Conservation (phyloP, 2,797 vertebrate species). For the Aeoliscus strigatus region DNA sequence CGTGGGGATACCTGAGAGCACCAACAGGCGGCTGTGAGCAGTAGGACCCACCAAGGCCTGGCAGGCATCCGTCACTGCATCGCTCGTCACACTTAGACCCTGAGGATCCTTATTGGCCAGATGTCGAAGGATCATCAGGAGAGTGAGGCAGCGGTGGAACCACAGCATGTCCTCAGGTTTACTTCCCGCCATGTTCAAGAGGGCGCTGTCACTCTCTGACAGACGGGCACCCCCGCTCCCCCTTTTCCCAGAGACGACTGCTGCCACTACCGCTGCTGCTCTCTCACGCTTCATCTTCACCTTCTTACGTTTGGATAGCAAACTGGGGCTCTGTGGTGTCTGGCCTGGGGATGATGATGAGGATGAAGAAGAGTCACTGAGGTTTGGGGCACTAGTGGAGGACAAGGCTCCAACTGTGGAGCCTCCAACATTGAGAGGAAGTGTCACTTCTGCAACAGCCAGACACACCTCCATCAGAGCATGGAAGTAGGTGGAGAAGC, state of each 20-base stretch:
- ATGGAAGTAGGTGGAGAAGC: conserved; percentile 96
- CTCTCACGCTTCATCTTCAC: conserved; percentile 97
- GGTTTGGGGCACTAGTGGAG: conserved; percentile 84
- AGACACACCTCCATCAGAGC: conserved; percentile 96
- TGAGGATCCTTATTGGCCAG: conserved; percentile 92
- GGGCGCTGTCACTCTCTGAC: conserved; percentile 77
- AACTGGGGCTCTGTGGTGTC: conserved; percentile 94
- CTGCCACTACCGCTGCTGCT: conserved; percentile 72
- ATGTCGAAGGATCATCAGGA: conserved; percentile 93
- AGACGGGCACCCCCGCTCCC: conserved; percentile 72
- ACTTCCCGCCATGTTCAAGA: conserved; percentile 89
- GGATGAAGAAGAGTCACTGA: conserved; percentile 94
- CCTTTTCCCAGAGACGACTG: conserved; percentile 81
- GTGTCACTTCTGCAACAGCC: conserved; percentile 92
- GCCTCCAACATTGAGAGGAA: conserved; percentile 87
- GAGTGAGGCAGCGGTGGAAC: conserved; percentile 94
- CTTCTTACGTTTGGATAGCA: conserved; percentile 95
- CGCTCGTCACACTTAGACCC: conserved; percentile 89
- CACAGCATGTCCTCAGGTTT: conserved; percentile 98
- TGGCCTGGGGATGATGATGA: conserved; percentile 95
- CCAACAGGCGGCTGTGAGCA: conserved; percentile 89
- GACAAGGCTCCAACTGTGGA: conserved; percentile 82
- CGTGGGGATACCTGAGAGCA: conserved; percentile 94
- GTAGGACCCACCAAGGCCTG: conserved; percentile 93
- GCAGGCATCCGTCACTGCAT: conserved; percentile 91